phyloP scores from a whole-genome alignment of 2,888 invertebrate genomes.

The Caenorhabditis becei region DNA sequence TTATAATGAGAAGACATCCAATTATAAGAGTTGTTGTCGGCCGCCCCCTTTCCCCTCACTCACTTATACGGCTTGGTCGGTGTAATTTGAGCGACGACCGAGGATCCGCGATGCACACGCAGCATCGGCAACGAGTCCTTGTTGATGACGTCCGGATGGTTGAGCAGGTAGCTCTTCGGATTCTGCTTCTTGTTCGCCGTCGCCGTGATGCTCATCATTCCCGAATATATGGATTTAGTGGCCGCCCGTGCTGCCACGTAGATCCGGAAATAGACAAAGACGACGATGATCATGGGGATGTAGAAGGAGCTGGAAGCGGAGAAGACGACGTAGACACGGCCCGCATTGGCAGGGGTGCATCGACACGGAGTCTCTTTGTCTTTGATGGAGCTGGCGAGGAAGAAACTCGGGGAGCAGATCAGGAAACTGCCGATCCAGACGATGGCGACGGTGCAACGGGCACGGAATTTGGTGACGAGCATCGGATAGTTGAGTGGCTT shows the following conservation, averaged over 20 bases:
- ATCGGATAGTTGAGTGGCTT: constrained; percentile 95
- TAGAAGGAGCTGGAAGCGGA: constrained; percentile 95
- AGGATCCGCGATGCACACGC: constrained; percentile 79
- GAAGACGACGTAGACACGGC: constrained; percentile 90
- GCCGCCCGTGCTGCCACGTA: constrained; percentile 89
- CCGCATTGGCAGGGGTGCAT: constrained; percentile 93
- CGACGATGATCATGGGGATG: constrained; percentile 97
- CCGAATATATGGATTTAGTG: constrained; percentile 80
- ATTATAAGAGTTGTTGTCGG: constrained; percentile 61
- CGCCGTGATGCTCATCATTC: constrained; percentile 71
- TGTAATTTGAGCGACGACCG: constrained; percentile 63
- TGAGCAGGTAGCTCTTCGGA: constrained; percentile 78
- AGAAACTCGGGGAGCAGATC: constrained; percentile 95
- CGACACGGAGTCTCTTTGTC: constrained; percentile 82
- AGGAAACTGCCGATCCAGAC: constrained; percentile 96
- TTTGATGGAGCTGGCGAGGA: constrained; percentile 75
- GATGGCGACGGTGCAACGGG: constrained; percentile 83
- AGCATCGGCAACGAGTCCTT: constrained; percentile 79
- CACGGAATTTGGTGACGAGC: constrained; percentile 86
- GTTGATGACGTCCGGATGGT: constrained; percentile 76
- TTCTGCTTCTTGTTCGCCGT: constrained; percentile 80
- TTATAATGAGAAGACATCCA: constrained; percentile 36
- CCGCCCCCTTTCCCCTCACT: no score
- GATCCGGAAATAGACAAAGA: constrained; percentile 97
- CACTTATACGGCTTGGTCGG: constrained; percentile 58